Base-by-base conservation (phyloP, 1,140 invertebrate genomes). In the Battus philenor region DNA sequence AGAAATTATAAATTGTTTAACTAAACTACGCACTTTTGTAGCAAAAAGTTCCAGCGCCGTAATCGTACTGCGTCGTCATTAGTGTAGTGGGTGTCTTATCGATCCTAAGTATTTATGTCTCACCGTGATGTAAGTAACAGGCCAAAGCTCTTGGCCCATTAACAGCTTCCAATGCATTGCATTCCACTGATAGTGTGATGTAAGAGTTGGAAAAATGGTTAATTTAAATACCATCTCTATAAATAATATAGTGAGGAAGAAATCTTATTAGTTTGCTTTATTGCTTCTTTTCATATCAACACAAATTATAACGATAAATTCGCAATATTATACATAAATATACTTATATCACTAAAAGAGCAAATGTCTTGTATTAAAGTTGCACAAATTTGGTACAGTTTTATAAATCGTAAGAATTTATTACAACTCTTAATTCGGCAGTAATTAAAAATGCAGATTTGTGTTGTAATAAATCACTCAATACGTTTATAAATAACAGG, bases 71-170 rank as follows among this genome's bases (percentile, higher is more conserved):
- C 29, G 34, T 41, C 50, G 58, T 64, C 63, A 63, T 66, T 64
- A 68, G 54, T 46, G 29, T 44, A 46, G 38, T 50, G 39, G 47
- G 36, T 44, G 20, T 58, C 49, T 74, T 74, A 74, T 74, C 70
- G 58, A 41, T 44, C 29, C 44, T 32, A 54, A 38, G 30, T 48
- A 50, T 53, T 54, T 54, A 53, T 54, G 53, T 45, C 50, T 51
- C 39, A 50, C 36, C 39, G 38, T 49, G 49, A 46, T 34, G 47
- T 18, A 26, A 43, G 41, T 60, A 63, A 65, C 50, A 52, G 64
- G 46, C 50, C 53, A 59, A 59, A 65, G 59, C 48, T 60, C 64
- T 67, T 60, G 44, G 47, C 54, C 62, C 56, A 67, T 68, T 70
- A 69, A 58, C 20, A 24, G 43, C 39, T 49, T 39, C 31, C 27